Percentiles rank a stretch among this genome's conserved stretches.
These are phyloP conservation scores for Leptothorax acervorum DNA, from an alignment of 2,888 invertebrate genomes.

Conservation along the genomic window DNA sequence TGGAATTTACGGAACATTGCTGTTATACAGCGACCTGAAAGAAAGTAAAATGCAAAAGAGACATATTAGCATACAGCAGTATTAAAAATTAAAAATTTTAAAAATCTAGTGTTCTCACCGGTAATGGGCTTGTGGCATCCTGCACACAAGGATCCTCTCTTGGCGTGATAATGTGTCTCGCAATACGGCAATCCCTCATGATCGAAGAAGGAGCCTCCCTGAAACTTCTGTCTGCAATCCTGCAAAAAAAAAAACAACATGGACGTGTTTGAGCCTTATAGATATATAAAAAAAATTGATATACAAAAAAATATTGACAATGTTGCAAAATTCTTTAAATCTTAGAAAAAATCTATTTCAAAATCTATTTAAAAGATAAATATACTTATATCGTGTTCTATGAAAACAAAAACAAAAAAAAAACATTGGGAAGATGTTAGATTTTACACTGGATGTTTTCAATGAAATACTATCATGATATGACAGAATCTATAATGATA, in stretches of 20 bases:
- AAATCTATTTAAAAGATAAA: not conserved
- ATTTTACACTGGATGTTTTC: not conserved
- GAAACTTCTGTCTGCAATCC: slow-evolving; percentile 99
- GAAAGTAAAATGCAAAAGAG: slow-evolving; percentile 54
- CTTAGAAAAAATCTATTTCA: not conserved
- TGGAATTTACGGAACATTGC: slow-evolving; percentile 99
- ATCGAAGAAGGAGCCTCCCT: slow-evolving; percentile 99
- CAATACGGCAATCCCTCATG: slow-evolving; percentile 99
- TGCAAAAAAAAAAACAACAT: slow-evolving; percentile 85
- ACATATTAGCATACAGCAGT: not conserved
- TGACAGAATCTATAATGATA: slow-evolving; percentile 8
- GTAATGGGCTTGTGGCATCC: slow-evolving; percentile 99
- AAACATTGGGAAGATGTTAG: not conserved
- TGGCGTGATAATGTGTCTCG: slow-evolving; percentile 99
- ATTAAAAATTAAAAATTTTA: not conserved
- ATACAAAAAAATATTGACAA: not conserved
- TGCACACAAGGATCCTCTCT: slow-evolving; percentile 98
- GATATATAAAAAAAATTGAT: not conserved
- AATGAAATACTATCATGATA: not conserved
- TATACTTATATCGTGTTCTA: not conserved
- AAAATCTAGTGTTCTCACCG: slow-evolving; percentile 83
- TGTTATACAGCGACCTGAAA: slow-evolving; percentile 95
- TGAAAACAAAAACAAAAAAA: not conserved
- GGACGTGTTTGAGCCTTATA: not conserved
- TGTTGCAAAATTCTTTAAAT: not conserved